These are phyloP conservation scores for Tenebrio molitor DNA, from an alignment of 1,140 invertebrate species.

Conservation along the genomic window DNA sequence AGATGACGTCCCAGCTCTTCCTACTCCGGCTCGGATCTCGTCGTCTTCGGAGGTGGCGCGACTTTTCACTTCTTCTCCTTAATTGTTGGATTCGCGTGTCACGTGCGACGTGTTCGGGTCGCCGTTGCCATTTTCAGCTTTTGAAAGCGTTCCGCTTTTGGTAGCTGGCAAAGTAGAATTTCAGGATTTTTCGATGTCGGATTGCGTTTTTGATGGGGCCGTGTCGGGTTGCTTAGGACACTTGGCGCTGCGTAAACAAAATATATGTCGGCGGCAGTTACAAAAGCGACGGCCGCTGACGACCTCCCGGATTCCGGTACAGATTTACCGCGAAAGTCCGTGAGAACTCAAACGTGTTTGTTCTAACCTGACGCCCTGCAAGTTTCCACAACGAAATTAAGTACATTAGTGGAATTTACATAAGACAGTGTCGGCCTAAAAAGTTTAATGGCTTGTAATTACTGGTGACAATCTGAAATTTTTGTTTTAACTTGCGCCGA, in stretches of 20 bases:
- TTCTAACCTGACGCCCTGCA: conserved; percentile 29
- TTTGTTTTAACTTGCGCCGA: too few relatives aligned
- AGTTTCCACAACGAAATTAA: conserved; percentile 34
- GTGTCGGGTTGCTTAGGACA: conserved; percentile 27
- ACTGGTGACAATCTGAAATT: too few relatives aligned
- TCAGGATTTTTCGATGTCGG: conserved; percentile 31
- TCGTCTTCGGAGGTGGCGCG: too few relatives aligned
- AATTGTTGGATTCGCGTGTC: conserved; percentile 13
- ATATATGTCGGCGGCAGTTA: conserved; percentile 40
- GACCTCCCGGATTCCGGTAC: conserved; percentile 40
- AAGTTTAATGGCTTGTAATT: conserved; percentile 34
- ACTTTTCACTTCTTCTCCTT: not conserved
- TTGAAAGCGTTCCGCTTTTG: conserved; percentile 27
- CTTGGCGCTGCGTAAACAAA: conserved; percentile 32
- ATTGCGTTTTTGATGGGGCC: conserved; percentile 10
- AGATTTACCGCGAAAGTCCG: conserved; percentile 30
- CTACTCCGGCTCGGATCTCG: too few relatives aligned
- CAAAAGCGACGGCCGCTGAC: conserved; percentile 21
- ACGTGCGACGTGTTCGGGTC: conserved; percentile 12
- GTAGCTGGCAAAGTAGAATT: conserved; percentile 33
- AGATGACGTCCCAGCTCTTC: too few relatives aligned
- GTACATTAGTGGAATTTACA: conserved; percentile 30
- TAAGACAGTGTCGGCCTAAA: conserved; percentile 24
- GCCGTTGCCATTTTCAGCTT: conserved; percentile 30
- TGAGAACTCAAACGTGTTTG: conserved; percentile 43